Base-by-base conservation (phyloP, 2,888 invertebrate species). In the Diaprepes abbreviatus region DNA sequence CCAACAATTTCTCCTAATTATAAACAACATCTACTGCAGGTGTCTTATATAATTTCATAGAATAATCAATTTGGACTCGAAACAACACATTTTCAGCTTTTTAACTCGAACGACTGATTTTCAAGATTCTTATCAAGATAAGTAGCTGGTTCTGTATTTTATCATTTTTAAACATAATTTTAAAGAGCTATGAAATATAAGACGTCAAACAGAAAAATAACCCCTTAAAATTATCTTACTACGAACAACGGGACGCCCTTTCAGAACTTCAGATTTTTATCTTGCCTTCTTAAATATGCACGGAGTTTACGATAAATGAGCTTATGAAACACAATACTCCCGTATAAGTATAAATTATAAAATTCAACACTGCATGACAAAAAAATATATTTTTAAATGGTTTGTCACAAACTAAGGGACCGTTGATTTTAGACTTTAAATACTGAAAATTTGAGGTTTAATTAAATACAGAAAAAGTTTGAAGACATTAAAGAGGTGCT, bases 151-250 rank as follows among this genome's bases (percentile, higher is more conserved):
- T 52, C 28, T 31, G 59, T 54, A 59, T 69, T 69, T 69, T 57
- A 69, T 69, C 69, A 69, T 64, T 69, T 67, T 63, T 43, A 17
- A 58, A 36, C 31, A 58, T 59, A 64, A 21, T 65, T 64, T 63
- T 58, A 64, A 63, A 65, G 21, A 71, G 57, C 66, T 64, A 71
- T 71, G 71, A 71, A 71, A 71, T 71, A 71, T 71, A 71, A 71
- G 68, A 71, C 71, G 71, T 71, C 71, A 71, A 68, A 60, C 48
- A 57, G 65, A 68, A 71, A 68, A 68, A 68, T 71, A 71, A 71
- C 71, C 71, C 71, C 58, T 64, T 62, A 65, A 66, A 71, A 60
- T 68, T 71, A 63, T 66, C 71, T 63, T 55, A 54, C 45, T 58
- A 43, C 57, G 48, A 57, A 57, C 71, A 17, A 63, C 67, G 64